phyloP scores from a whole-genome alignment of 2,113 vertebrate genomes.

The Pelodiscus sinensis region DNA sequence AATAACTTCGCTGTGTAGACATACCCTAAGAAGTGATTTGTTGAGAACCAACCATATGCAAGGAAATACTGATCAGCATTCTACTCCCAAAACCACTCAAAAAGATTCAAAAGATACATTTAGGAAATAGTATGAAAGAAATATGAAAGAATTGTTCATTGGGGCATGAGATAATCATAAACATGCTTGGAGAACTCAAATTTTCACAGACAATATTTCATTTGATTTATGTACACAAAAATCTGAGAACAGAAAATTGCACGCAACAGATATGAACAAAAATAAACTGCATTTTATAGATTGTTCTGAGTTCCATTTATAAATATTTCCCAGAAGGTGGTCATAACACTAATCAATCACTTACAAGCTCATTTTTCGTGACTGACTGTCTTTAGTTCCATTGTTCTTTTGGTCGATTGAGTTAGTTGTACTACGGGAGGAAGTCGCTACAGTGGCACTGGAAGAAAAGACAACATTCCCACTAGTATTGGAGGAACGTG shows the following conservation, averaged over 20 bases:
- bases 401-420: constrained; percentile 82
- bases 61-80: background rate
- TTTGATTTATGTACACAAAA: background rate
- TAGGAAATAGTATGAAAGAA: background rate
- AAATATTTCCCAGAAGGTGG: background rate
- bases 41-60: background rate
- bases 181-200: background rate
- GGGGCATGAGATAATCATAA: background rate
- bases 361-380: constrained; percentile 89
- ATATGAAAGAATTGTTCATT: background rate
- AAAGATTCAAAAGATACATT: background rate
- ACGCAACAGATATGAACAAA: background rate
- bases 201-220: too few relatives aligned
- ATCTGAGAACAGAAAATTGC: background rate
- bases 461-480: constrained; percentile 76
- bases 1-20: too few relatives aligned
- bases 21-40: background rate
- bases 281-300: background rate
- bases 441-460: constrained; percentile 73
- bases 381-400: constrained; percentile 85
- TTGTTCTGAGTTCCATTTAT: background rate
- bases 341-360: constrained; percentile 55
- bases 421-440: constrained; percentile 83
- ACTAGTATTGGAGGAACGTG: constrained; percentile 76
- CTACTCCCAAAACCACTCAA: background rate